Evolutionary conservation across 2,797 vertebrate genomes (phyloP).

Genomic region (Halcyon smyrnensis): DNA sequence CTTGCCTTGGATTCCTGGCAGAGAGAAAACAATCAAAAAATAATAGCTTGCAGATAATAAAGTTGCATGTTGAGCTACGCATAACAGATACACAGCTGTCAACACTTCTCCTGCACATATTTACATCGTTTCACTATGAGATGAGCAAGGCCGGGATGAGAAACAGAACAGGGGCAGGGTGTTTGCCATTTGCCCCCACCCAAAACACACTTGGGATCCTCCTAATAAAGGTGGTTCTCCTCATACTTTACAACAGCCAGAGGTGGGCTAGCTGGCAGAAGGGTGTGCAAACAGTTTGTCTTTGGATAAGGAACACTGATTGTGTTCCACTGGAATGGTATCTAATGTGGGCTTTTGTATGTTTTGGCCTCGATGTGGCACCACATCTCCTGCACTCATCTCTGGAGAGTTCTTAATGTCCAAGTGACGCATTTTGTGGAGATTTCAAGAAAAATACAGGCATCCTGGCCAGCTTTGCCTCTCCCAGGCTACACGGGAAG

Average conservation of each 20-base stretch:
- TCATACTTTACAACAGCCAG: not conserved
- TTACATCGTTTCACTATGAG: not conserved
- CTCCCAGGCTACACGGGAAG: not conserved
- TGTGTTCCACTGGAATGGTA: not conserved
- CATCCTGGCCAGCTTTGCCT: not conserved
- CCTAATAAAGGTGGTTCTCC: not conserved
- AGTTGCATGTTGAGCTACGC: not conserved
- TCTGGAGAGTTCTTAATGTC: not conserved
- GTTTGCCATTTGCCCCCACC: not conserved
- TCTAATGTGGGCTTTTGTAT: not conserved
- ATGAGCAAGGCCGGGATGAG: not conserved
- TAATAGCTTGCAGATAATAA: not conserved
- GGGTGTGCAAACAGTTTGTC: not conserved
- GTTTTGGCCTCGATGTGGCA: not conserved
- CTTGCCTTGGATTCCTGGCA: conserved; percentile 33
- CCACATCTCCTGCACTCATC: not conserved
- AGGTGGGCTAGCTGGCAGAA: not conserved
- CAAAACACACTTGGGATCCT: not conserved
- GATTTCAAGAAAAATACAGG: conserved; percentile 6
- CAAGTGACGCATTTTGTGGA: not conserved
- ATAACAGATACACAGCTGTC: conserved; percentile 6
- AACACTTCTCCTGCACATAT: not conserved
- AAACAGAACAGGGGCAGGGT: not conserved
- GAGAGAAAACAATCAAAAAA: conserved; percentile 34
- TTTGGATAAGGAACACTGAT: not conserved